Conservation (phyloP, 2,113 vertebrate genomes). For the Tapirus terrestris region DNA sequence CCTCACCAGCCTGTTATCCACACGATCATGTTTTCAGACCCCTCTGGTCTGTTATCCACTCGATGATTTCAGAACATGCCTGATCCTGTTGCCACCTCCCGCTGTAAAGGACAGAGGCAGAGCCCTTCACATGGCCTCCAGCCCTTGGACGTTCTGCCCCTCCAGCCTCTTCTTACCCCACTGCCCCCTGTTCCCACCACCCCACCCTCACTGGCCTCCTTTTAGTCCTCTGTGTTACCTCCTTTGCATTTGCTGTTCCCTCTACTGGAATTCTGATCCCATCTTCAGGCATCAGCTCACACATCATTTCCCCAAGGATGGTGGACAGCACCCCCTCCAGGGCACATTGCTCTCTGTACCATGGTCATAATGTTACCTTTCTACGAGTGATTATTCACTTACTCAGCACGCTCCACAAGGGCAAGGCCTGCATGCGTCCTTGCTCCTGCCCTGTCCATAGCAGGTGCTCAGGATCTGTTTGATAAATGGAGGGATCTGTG, state of each 20-base stretch:
- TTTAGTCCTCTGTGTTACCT: fast-evolving
- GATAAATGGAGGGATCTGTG: fast-evolving
- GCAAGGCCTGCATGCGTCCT: background rate
- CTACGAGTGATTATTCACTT: background rate
- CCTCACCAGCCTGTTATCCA: background rate
- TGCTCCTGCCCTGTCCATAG: fast-evolving
- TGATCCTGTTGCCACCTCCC: fast-evolving
- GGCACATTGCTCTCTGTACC: background rate
- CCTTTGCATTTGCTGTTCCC: background rate
- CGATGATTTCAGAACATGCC: background rate
- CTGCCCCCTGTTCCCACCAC: background rate
- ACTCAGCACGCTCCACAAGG: fast-evolving
- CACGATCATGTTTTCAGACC: background rate
- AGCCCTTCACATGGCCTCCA: background rate
- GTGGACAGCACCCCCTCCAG: fast-evolving
- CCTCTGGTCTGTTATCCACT: background rate
- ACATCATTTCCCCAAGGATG: background rate
- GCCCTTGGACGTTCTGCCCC: background rate
- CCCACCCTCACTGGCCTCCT: background rate
- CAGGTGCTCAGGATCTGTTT: background rate
- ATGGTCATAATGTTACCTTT: fast-evolving
- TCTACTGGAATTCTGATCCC: background rate
- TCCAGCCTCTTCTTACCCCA: background rate
- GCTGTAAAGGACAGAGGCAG: background rate
- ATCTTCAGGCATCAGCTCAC: background rate